These are phyloP conservation scores for Erebia aethiops DNA, from an alignment of 2,888 invertebrate genomes.

Conservation along the genomic window DNA sequence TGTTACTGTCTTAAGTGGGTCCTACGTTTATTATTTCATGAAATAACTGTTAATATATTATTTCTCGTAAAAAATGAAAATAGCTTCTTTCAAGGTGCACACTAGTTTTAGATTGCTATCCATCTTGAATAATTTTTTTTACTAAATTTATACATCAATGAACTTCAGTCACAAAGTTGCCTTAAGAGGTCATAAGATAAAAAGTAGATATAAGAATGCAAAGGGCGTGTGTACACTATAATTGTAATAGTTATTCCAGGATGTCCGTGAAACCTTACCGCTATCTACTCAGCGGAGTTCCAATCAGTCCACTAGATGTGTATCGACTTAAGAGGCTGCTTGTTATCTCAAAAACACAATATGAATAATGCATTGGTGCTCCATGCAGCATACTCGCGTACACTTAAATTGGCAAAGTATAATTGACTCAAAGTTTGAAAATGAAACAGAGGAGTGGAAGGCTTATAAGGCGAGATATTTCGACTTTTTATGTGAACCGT, in stretches of 20 bases:
- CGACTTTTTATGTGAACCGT: constrained; percentile 63
- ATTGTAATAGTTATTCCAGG: constrained; percentile 65
- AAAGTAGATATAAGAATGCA: constrained; percentile 23
- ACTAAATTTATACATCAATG: too few relatives aligned
- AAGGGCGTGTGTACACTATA: constrained; percentile 45
- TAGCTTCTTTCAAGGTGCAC: constrained; percentile 3
- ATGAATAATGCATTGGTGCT: constrained; percentile 81
- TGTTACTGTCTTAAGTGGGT: neutral
- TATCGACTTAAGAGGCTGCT: constrained; percentile 78
- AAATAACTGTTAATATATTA: neutral
- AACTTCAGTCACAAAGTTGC: constrained; percentile 4
- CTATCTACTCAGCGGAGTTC: constrained; percentile 59
- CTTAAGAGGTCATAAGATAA: neutral
- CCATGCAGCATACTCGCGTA: constrained; percentile 65
- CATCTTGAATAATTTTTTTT: neutral
- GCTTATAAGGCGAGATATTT: constrained; percentile 44
- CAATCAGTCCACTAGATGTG: constrained; percentile 79
- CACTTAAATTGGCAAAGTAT: constrained; percentile 80
- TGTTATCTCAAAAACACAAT: constrained; percentile 82
- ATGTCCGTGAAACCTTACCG: constrained; percentile 44
- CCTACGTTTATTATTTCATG: neutral
- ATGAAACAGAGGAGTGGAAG: constrained; percentile 59
- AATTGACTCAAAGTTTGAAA: constrained; percentile 81
- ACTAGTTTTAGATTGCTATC: neutral
- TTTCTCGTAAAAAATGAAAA: neutral